Evolutionary conservation across 1,140 invertebrate genomes (phyloP).

Genomic region (Achroia grisella): DNA sequence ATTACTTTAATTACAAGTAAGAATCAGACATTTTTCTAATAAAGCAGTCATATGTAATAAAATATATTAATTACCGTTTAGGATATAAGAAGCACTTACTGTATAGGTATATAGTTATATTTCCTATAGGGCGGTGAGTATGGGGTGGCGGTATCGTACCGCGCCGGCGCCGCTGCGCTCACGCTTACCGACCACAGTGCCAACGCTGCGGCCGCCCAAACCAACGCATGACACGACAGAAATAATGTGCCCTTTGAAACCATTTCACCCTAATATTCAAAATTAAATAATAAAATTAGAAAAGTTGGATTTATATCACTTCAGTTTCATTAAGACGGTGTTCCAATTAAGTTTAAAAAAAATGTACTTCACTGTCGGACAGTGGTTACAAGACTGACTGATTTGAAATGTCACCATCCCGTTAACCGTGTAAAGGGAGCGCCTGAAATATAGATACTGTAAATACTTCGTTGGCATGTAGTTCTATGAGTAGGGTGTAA

Average conservation of each 20-base stretch:
- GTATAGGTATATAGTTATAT: slow-evolving; percentile 52
- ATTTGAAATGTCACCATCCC: slow-evolving; percentile 32
- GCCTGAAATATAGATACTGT: slow-evolving; percentile 41
- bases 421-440: slow-evolving; percentile 49
- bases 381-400: slow-evolving; percentile 37
- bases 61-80: background rate
- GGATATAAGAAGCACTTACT: slow-evolving; percentile 37
- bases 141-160: slow-evolving; percentile 56
- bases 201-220: slow-evolving; percentile 35
- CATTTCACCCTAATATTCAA: slow-evolving; percentile 8
- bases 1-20: too few relatives aligned
- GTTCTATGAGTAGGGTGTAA: slow-evolving; percentile 34
- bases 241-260: slow-evolving; percentile 28
- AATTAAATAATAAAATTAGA: background rate
- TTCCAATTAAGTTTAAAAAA: too few relatives aligned
- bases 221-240: slow-evolving; percentile 43
- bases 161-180: slow-evolving; percentile 25
- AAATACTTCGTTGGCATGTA: slow-evolving; percentile 44
- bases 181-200: slow-evolving; percentile 48
- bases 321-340: too few relatives aligned
- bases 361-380: slow-evolving; percentile 20
- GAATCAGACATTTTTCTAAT: background rate
- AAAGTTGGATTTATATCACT: too few relatives aligned
- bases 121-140: slow-evolving; percentile 42
- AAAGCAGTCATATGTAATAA: background rate